A percentile compares a stretch with the other conserved stretches of the same genome.
phyloP scores from a whole-genome alignment of 2,888 invertebrate genomes.

The Hartigia nigra region DNA sequence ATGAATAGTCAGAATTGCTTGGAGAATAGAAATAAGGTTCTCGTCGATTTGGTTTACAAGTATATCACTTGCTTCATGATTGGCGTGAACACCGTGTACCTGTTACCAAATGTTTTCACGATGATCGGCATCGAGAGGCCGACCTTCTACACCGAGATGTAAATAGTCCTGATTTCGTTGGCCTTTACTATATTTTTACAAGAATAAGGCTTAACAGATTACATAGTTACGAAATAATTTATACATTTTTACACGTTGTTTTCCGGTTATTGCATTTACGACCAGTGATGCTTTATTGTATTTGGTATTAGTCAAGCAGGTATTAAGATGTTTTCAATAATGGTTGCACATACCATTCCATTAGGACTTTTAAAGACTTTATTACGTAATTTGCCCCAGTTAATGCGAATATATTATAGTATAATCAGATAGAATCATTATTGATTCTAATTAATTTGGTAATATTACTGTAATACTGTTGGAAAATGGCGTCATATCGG shows the following conservation, averaged over 20 bases:
- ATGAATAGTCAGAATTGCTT: conserved; percentile 74
- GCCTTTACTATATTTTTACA: neutral
- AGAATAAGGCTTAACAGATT: neutral
- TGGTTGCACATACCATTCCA: neutral
- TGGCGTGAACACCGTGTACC: conserved; percentile 81
- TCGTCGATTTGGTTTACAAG: conserved; percentile 86
- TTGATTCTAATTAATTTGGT: neutral
- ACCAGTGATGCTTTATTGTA: neutral
- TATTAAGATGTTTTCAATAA: neutral
- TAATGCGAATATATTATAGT: neutral
- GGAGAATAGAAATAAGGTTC: conserved; percentile 77
- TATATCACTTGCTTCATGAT: conserved; percentile 84
- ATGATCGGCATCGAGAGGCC: conserved; percentile 82
- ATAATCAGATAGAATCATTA: neutral
- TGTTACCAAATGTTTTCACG: conserved; percentile 82
- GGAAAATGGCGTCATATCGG: neutral
- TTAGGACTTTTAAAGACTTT: neutral
- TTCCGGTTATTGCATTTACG: neutral
- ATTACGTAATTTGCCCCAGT: neutral
- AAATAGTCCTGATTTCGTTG: conserved; percentile 42
- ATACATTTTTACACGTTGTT: neutral
- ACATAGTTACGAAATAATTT: conserved; percentile 8
- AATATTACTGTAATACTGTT: neutral
- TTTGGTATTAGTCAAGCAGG: neutral
- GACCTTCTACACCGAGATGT: conserved; percentile 88